Conservation (phyloP, 1,140 invertebrate genomes). For the Ooceraea biroi region DNA sequence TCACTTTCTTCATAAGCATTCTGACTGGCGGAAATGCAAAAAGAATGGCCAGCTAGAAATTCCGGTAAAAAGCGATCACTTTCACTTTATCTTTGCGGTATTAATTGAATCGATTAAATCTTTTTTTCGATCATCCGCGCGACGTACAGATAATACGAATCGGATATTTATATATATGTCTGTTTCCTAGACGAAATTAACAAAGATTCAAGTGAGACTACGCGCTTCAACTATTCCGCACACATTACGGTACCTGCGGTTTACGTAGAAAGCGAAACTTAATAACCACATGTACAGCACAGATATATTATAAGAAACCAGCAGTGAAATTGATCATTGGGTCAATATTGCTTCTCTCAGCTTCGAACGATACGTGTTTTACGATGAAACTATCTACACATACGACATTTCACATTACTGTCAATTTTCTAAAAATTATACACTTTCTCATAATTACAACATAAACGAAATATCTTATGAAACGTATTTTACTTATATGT, state of each 20-base stretch:
- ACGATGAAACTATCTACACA: background rate
- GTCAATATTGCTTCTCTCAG: conserved; percentile 27
- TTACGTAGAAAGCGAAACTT: conserved; percentile 73
- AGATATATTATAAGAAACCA: background rate
- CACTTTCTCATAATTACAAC: background rate
- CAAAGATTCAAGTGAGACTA: background rate
- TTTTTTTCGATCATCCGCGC: background rate
- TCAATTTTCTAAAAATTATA: conserved; percentile 7
- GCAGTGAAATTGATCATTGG: conserved; percentile 39
- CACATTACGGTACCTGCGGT: conserved; percentile 12
- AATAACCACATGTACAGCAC: conserved; percentile 27
- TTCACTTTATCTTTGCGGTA: conserved; percentile 2
- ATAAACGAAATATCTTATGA: background rate
- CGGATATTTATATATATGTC: background rate
- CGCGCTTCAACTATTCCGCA: background rate
- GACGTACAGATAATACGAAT: background rate
- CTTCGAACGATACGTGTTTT: conserved; percentile 4
- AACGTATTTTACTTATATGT: background rate
- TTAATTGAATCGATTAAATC: conserved; percentile 3
- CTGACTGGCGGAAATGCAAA: background rate
- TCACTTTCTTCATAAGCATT: background rate
- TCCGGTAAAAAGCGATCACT: conserved; percentile 28
- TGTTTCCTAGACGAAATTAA: background rate
- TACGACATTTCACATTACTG: conserved; percentile 4
- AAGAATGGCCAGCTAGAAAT: background rate